Evolutionary conservation across 2,888 invertebrate species (phyloP).

Genomic region (Ichneumon xanthorius): DNA sequence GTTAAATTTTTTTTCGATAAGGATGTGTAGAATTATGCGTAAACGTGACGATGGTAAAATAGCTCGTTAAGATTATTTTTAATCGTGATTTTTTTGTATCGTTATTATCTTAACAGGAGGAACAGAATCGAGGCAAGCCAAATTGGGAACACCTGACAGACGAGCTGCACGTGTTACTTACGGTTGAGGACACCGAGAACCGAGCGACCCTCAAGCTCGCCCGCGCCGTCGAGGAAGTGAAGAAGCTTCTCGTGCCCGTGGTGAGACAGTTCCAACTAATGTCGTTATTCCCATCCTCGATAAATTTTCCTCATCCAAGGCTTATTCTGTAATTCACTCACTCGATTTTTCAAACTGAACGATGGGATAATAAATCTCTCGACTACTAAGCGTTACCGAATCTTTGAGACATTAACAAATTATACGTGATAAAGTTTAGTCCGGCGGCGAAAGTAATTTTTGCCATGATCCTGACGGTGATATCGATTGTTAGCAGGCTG

Average conservation of each 20-base stretch:
- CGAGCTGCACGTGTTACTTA: constrained; percentile 98
- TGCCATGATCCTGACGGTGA: constrained; percentile 78
- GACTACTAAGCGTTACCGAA: constrained; percentile 2
- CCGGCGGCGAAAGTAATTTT: constrained; percentile 12
- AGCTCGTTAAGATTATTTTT: neutral
- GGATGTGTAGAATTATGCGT: constrained; percentile 31
- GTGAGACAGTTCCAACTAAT: constrained; percentile 83
- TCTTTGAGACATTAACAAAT: constrained; percentile 26
- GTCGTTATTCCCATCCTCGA: constrained; percentile 29
- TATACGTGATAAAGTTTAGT: neutral
- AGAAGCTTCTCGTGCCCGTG: constrained; percentile 98
- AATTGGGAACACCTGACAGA: constrained; percentile 99
- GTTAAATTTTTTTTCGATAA: constrained; percentile 15
- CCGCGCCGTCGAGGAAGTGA: constrained; percentile 98
- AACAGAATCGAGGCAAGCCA: constrained; percentile 99
- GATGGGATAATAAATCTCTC: neutral
- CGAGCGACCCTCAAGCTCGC: constrained; percentile 97
- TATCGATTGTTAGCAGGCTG: constrained; percentile 92
- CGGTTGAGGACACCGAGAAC: constrained; percentile 99
- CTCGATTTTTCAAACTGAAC: neutral
- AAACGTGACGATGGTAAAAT: neutral
- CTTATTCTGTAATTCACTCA: neutral
- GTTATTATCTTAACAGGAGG: constrained; percentile 90
- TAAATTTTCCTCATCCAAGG: neutral
- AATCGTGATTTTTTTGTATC: constrained; percentile 17